Evolutionary conservation across 2,113 vertebrate genomes (phyloP), one percentile per base, ranked within the genome.

Genomic region (Bujurquina vittata): DNA sequence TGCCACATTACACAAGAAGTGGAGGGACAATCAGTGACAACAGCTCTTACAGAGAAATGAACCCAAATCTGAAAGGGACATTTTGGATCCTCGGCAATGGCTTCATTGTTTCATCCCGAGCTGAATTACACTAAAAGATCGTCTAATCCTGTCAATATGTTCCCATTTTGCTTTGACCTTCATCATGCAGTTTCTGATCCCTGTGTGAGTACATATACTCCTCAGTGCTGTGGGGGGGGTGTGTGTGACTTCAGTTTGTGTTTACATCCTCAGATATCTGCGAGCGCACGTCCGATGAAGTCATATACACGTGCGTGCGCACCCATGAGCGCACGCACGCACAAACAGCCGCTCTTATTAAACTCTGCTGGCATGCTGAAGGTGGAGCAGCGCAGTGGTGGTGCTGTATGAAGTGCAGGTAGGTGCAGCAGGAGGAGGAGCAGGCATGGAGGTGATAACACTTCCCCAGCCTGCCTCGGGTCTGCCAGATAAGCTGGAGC

Each of bases 401-500:
- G 33, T 61, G 59, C 69, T 33, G 61, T 57, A 29, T 59, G 57
- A 73, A 55, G 80, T 35, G 67, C 69, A 75, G 60, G 79, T 75
- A 22, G 75, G 79, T 58, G 35, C 58, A 58, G 10, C 40, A n/a
- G 52, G 43, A 58, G 35, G 8, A 26, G 26, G 4, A 29, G 31
- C 26, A 49, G 46, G 43, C 23, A 4, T 55, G 22, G 75, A 22
- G 67, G 15, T 5, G 54, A 82, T 67, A 69, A 62, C 61, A 31
- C 57, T 59, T 75, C 65, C 55, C 18, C 14, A 29, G 55, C 35
- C 62, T 74, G 58, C 63, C 29, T 80, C 58, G 61, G 81, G 79
- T 86, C 57, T 18, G 43, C 43, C 80, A 75, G 74, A 86, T 84
- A 84, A 84, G 69, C 60, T 23, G 62, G 5, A 83, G 72, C 77